phyloP scores from a whole-genome alignment of 2,888 invertebrate genomes.

The Cepaea hortensis region DNA sequence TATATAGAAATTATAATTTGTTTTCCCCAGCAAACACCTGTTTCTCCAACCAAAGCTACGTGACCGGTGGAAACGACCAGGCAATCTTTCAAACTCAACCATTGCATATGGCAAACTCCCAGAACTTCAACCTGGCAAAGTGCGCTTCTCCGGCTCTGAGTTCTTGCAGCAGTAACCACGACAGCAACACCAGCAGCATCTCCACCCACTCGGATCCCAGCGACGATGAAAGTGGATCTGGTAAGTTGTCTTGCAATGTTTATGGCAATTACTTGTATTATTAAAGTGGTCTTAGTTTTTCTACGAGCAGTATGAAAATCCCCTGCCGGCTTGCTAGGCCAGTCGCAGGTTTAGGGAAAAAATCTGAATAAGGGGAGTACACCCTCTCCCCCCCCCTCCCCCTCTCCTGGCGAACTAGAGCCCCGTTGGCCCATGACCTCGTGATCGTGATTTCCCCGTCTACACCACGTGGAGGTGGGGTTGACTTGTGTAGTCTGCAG shows the following conservation, averaged over 20 bases:
- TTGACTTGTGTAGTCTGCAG: too few species aligned
- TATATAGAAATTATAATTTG: background rate
- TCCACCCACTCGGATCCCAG: slow-evolving; percentile 31
- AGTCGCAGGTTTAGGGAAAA: too few species aligned
- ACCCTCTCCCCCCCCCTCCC: background rate
- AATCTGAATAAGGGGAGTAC: too few species aligned
- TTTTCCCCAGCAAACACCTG: slow-evolving; percentile 36
- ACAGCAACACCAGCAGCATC: slow-evolving; percentile 3
- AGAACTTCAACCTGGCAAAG: slow-evolving; percentile 22
- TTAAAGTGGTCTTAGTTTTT: background rate
- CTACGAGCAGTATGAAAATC: too few species aligned
- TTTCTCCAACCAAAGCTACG: slow-evolving; percentile 8
- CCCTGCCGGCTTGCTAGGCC: too few species aligned
- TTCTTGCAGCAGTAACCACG: slow-evolving; percentile 45
- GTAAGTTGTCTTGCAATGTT: background rate
- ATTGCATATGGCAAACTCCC: background rate
- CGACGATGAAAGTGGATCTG: slow-evolving; percentile 44
- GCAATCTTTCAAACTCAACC: background rate
- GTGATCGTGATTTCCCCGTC: too few species aligned
- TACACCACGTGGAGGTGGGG: too few species aligned
- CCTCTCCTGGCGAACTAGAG: too few species aligned
- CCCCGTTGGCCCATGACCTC: too few species aligned
- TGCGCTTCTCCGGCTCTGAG: slow-evolving; percentile 50
- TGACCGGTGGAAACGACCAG: background rate
- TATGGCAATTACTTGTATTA: too few species aligned